phyloP scores from a whole-genome alignment of 2,888 invertebrate genomes.

The Lasiommata megera region DNA sequence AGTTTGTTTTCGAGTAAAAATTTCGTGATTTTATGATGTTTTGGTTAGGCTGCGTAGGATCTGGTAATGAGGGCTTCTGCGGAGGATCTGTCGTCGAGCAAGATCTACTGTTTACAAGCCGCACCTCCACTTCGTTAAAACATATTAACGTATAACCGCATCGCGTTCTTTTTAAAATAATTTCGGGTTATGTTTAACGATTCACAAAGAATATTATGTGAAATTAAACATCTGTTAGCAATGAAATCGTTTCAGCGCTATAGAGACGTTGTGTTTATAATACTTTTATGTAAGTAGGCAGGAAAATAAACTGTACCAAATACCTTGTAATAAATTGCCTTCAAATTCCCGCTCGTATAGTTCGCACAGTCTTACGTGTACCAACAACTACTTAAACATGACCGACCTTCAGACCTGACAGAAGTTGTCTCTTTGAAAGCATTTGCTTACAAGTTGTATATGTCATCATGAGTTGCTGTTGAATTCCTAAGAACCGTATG shows the following conservation, averaged over 20 bases:
- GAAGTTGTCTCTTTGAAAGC: too few relatives aligned
- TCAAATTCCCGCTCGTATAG: background rate
- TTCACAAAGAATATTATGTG: constrained; percentile 32
- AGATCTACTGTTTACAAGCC: constrained; percentile 61
- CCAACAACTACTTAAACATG: too few relatives aligned
- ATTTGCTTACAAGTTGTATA: too few relatives aligned
- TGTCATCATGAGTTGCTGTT: too few relatives aligned
- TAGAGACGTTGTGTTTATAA: constrained; percentile 24
- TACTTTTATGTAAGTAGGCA: constrained; percentile 28
- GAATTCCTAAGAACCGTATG: too few relatives aligned
- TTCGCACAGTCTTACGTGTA: too few relatives aligned
- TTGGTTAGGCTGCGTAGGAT: constrained; percentile 55
- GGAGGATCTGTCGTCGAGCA: constrained; percentile 63
- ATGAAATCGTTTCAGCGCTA: constrained; percentile 29
- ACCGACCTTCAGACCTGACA: too few relatives aligned
- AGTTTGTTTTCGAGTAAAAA: constrained; percentile 41
- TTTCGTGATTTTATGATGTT: constrained; percentile 57
- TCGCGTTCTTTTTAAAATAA: constrained; percentile 35
- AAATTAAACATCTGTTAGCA: constrained; percentile 31
- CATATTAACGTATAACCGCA: constrained; percentile 49
- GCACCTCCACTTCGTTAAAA: constrained; percentile 53
- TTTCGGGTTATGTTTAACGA: constrained; percentile 27
- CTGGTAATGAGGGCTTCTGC: constrained; percentile 69
- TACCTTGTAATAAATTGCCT: constrained; percentile 17
- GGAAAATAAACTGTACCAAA: constrained; percentile 22